Conservation (phyloP, 2,888 invertebrate genomes). For the Copidosoma aretas region DNA sequence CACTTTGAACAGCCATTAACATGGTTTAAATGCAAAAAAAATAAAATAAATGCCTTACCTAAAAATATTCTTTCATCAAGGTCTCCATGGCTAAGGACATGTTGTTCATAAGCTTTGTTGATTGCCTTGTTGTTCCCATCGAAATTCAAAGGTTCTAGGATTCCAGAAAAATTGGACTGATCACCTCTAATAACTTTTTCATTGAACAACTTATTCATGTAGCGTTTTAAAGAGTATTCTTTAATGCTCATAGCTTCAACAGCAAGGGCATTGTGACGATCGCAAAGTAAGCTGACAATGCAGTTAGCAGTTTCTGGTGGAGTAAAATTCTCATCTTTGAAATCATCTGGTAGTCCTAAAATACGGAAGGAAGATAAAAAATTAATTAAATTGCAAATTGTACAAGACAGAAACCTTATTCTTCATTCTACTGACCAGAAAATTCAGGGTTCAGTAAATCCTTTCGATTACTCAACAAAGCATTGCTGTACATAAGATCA, state of each 20-base stretch:
- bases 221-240: constrained; percentile 83
- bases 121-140: constrained; percentile 86
- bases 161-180: constrained; percentile 72
- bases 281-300: constrained; percentile 82
- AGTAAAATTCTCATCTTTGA: constrained; percentile 67
- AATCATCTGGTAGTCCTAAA: constrained; percentile 76
- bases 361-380: too few relatives aligned
- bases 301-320: constrained; percentile 76
- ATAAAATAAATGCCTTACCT: constrained; percentile 66
- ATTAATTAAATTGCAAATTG: not conserved
- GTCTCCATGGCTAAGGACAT: constrained; percentile 88
- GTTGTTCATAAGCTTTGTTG: constrained; percentile 88
- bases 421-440: constrained; percentile 67
- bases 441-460: constrained; percentile 88
- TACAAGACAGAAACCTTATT: constrained; percentile 10
- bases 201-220: constrained; percentile 75
- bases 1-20: constrained; percentile 14
- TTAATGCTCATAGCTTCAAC: constrained; percentile 91
- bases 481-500: constrained; percentile 89
- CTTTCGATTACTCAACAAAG: constrained; percentile 77
- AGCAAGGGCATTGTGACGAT: constrained; percentile 80
- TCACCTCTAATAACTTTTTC: constrained; percentile 80
- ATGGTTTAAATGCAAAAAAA: constrained; percentile 13
- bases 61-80: constrained; percentile 97
- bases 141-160: constrained; percentile 81